These are phyloP conservation scores for Herpetotheres cachinnans DNA, from an alignment of 2,113 vertebrate species.

Conservation along the genomic window DNA sequence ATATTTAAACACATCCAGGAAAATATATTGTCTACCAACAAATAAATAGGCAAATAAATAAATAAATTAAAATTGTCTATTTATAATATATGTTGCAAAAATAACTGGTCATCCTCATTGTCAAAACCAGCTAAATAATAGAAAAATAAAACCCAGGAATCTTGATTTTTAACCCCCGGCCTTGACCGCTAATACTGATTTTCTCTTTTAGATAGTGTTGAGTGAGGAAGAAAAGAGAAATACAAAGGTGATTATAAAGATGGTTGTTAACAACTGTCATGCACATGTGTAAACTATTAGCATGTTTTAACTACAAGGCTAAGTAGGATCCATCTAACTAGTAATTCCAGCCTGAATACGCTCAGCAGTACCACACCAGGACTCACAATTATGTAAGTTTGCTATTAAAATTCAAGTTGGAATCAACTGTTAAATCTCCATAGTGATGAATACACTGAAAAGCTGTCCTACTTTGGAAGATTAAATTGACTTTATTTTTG, in stretches of 20 bases:
- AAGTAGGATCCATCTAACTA: constrained; percentile 35
- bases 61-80: neutral
- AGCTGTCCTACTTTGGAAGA: constrained; percentile 65
- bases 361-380: constrained; percentile 48
- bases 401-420: constrained; percentile 68
- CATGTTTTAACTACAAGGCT: constrained; percentile 30
- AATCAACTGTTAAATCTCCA: constrained; percentile 67
- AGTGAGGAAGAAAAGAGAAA: neutral
- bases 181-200: neutral
- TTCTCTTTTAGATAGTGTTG: neutral
- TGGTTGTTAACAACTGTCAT: neutral
- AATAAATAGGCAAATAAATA: neutral
- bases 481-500: constrained; percentile 70
- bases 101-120: neutral
- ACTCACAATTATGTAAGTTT: constrained; percentile 63
- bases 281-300: neutral
- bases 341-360: constrained; percentile 33
- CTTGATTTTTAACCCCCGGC: neutral
- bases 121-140: neutral
- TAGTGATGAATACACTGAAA: constrained; percentile 61
- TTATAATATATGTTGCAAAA: neutral
- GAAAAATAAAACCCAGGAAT: neutral
- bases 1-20: neutral
- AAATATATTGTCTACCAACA: neutral
- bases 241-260: constrained; percentile 1